phyloP scores from a whole-genome alignment of 2,888 invertebrate species.

The Epistrophella euchroma region DNA sequence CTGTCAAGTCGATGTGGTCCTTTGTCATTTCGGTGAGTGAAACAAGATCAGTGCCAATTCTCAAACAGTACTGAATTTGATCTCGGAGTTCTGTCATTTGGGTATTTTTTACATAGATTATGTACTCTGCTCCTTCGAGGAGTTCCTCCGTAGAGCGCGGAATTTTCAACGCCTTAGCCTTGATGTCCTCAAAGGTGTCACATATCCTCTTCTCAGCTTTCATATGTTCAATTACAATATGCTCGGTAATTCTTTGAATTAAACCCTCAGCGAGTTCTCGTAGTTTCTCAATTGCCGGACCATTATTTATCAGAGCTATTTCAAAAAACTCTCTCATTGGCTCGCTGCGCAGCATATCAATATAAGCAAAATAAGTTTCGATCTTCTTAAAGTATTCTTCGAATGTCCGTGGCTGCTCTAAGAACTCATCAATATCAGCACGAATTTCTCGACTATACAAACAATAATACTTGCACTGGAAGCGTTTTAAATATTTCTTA shows the following conservation, averaged over 20 bases:
- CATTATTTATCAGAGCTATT: conserved; percentile 87
- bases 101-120: conserved; percentile 90
- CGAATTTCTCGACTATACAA: conserved; percentile 85
- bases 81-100: conserved; percentile 89
- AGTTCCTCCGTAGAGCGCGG: conserved; percentile 93
- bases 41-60: conserved; percentile 87
- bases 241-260: conserved; percentile 86
- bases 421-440: conserved; percentile 84
- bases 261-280: conserved; percentile 86
- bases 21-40: conserved; percentile 90
- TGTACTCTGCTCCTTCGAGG: conserved; percentile 91
- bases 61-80: conserved; percentile 88
- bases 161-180: conserved; percentile 87
- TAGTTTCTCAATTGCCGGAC: conserved; percentile 87
- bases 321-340: conserved; percentile 89
- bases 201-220: conserved; percentile 89
- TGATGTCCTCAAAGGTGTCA: conserved; percentile 89
- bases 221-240: conserved; percentile 87
- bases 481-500: conserved; percentile 84
- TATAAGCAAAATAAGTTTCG: conserved; percentile 86
- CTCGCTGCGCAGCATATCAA: conserved; percentile 86
- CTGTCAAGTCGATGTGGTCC: conserved; percentile 91
- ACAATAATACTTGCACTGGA: conserved; percentile 86
- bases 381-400: conserved; percentile 87
- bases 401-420: conserved; percentile 85